phyloP scores from a whole-genome alignment of 1,140 invertebrate species.

The Tetragnatha versicolor region DNA sequence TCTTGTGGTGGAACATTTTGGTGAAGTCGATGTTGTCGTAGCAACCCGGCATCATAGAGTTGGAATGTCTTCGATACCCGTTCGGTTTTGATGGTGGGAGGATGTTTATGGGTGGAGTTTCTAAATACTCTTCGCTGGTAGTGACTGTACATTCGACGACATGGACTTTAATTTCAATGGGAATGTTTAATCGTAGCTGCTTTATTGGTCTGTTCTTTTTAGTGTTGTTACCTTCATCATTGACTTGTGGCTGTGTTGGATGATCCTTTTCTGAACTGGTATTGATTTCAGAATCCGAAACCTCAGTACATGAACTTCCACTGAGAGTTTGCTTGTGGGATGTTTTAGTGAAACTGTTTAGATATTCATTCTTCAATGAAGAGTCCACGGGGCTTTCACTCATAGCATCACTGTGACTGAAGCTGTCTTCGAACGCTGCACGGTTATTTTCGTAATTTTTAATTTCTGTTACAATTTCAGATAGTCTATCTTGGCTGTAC shows the following conservation, averaged over 20 bases:
- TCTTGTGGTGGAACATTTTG: background rate
- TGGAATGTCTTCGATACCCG: slow-evolving; percentile 9
- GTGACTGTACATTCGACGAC: slow-evolving; percentile 32
- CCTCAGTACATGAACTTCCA: background rate
- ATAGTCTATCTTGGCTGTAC: background rate
- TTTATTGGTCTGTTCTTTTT: too few relatives aligned
- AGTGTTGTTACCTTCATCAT: background rate
- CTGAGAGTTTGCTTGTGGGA: background rate
- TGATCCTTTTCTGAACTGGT: background rate
- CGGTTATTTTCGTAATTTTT: background rate
- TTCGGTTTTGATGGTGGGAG: background rate
- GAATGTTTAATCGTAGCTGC: background rate
- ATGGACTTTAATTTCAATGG: slow-evolving; percentile 26
- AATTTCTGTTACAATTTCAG: background rate
- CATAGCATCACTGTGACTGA: background rate
- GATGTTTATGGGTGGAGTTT: background rate
- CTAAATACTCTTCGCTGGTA: background rate
- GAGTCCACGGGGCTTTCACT: background rate
- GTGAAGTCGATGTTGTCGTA: slow-evolving; percentile 25
- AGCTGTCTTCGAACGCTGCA: background rate
- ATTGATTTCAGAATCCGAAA: background rate
- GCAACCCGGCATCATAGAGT: slow-evolving; percentile 9
- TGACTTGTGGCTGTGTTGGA: background rate
- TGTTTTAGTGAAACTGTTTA: background rate
- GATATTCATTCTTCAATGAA: background rate